phyloP scores from a whole-genome alignment of 2,888 invertebrate species.

The Caradrina clavipalpis region DNA sequence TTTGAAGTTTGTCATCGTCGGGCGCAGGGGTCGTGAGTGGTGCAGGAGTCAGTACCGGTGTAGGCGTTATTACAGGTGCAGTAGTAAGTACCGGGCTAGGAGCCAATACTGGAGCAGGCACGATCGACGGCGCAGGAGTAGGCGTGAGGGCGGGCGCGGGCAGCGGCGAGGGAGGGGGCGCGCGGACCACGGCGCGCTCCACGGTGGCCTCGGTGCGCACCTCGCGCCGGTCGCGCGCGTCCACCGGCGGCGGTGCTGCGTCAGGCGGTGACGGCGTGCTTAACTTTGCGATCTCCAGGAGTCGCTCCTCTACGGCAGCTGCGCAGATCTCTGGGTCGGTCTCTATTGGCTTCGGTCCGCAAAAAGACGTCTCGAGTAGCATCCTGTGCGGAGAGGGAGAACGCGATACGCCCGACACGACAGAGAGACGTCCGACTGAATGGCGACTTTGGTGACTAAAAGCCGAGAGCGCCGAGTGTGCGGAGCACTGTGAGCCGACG shows the following conservation, averaged over 20 bases:
- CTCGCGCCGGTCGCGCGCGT: conserved; percentile 80
- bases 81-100: conserved; percentile 50
- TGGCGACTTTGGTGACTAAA: conserved; percentile 72
- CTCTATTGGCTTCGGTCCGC: conserved; percentile 94
- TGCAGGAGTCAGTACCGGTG: conserved; percentile 32
- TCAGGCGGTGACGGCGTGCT: conserved; percentile 49
- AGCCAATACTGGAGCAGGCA: conserved; percentile 23
- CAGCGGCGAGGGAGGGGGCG: conserved; percentile 44
- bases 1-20: conserved; percentile 77
- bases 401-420: conserved; percentile 91
- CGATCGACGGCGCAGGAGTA: not conserved
- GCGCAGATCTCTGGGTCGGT: conserved; percentile 87
- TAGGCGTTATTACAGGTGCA: conserved; percentile 32
- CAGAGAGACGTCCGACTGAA: conserved; percentile 80
- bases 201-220: conserved; percentile 83
- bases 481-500: conserved; percentile 95
- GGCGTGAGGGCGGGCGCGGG: conserved; percentile 44
- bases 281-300: conserved; percentile 83
- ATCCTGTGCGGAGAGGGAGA: conserved; percentile 98
- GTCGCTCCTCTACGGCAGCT: conserved; percentile 86
- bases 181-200: conserved; percentile 67
- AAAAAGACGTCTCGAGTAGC: conserved; percentile 97
- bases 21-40: conserved; percentile 38
- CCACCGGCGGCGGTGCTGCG: conserved; percentile 62
- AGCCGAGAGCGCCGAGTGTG: conserved; percentile 86